Percentiles rank a stretch among this genome's conserved stretches.
phyloP scores from a whole-genome alignment of 2,113 vertebrate genomes.

The Psittacara wagleri region DNA sequence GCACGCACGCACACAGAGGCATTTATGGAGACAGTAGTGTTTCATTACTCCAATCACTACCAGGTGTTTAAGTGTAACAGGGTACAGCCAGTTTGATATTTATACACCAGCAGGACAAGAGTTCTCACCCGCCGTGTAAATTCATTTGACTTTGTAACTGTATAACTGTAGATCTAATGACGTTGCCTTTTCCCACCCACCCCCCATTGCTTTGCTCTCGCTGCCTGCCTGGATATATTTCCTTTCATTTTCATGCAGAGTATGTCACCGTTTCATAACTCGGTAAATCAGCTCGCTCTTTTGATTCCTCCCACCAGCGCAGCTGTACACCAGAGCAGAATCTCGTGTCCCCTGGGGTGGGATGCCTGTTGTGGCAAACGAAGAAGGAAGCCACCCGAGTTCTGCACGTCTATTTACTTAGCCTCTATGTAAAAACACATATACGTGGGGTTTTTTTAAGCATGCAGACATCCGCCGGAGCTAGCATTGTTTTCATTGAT shows the following conservation, averaged over 20 bases:
- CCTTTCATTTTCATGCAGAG: constrained; percentile 33
- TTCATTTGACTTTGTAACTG: background rate
- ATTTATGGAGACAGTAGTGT: background rate
- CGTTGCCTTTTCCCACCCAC: background rate
- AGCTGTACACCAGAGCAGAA: constrained; percentile 25
- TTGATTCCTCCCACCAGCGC: constrained; percentile 31
- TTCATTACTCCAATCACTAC: background rate
- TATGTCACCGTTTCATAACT: constrained; percentile 39
- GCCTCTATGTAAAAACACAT: background rate
- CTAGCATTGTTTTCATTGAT: constrained; percentile 35
- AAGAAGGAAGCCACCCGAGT: constrained; percentile 8
- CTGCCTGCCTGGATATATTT: background rate
- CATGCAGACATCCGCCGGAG: background rate
- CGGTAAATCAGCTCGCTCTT: constrained; percentile 22
- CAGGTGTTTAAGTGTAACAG: background rate
- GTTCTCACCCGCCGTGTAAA: background rate
- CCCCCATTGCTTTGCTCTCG: background rate
- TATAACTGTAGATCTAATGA: background rate
- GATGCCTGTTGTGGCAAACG: background rate
- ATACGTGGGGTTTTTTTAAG: background rate
- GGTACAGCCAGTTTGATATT: background rate
- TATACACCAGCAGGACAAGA: background rate
- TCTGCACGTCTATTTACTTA: constrained; percentile 19
- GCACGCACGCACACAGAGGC: background rate
- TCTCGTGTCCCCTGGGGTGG: background rate